These are phyloP conservation scores for Paguma larvata DNA, from an alignment of 2,797 vertebrate species.

Conservation along the genomic window DNA sequence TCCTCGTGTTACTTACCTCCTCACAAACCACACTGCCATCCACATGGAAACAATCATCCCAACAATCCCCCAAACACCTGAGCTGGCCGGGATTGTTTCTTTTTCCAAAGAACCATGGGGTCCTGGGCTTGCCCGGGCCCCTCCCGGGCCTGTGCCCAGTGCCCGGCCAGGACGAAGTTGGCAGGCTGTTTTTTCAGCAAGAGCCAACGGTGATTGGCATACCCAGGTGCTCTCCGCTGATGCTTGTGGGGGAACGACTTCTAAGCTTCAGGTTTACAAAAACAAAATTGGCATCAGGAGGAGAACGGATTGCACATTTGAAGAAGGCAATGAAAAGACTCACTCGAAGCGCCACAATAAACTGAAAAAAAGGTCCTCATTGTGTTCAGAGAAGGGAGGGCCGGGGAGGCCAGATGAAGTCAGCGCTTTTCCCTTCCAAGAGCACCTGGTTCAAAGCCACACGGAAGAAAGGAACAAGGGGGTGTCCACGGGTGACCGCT, in stretches of 20 bases:
- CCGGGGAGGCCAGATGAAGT: background rate
- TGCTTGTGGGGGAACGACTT: background rate
- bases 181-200: background rate
- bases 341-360: background rate
- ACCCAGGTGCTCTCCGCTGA: constrained; percentile 14
- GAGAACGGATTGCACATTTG: background rate
- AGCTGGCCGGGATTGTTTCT: background rate
- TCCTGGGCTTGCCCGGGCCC: background rate
- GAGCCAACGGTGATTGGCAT: background rate
- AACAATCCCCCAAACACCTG: background rate
- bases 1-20: background rate
- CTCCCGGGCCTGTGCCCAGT: background rate
- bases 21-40: background rate
- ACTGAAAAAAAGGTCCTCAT: constrained; percentile 5
- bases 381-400: constrained; percentile 32
- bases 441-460: background rate
- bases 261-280: constrained; percentile 45
- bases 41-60: background rate
- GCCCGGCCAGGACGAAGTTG: background rate
- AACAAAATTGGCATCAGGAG: constrained; percentile 8
- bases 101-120: constrained; percentile 2
- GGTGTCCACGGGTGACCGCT: background rate
- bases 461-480: background rate
- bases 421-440: background rate
- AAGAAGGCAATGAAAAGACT: constrained; percentile 9